These are phyloP conservation scores for Gyps fulvus DNA, from an alignment of 2,113 vertebrate species.

Conservation along the genomic window DNA sequence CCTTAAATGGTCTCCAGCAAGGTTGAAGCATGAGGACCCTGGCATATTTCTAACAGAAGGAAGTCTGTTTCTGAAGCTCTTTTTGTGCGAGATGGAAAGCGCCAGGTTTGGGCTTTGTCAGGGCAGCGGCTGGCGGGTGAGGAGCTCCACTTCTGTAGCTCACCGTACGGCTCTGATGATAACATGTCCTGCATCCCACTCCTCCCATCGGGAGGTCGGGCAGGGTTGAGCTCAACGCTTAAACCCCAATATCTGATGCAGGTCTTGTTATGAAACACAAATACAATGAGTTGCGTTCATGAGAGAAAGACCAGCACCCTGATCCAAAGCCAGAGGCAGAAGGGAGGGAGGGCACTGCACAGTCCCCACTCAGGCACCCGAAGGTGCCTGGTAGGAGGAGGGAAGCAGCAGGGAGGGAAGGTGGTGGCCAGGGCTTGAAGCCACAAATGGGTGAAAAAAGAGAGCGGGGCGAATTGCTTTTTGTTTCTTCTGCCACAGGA, in stretches of 20 bases:
- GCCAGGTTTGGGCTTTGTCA: accelerated
- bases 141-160: background rate
- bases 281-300: background rate
- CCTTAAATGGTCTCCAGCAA: background rate
- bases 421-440: background rate
- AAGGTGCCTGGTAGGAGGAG: background rate
- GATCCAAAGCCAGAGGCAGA: accelerated
- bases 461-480: background rate
- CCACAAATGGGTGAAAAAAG: background rate
- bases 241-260: background rate
- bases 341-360: background rate
- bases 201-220: accelerated
- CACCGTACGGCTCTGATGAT: background rate
- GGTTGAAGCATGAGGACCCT: background rate
- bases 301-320: accelerated
- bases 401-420: background rate
- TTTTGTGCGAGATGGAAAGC: accelerated
- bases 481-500: background rate
- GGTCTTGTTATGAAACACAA: background rate
- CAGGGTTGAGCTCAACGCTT: background rate
- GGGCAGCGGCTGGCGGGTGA: accelerated
- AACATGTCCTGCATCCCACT: background rate
- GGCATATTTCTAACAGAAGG: background rate
- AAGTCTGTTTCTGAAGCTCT: background rate
- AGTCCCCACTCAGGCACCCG: background rate